phyloP scores from a whole-genome alignment of 2,888 invertebrate species.

The Drosophila yooni region DNA sequence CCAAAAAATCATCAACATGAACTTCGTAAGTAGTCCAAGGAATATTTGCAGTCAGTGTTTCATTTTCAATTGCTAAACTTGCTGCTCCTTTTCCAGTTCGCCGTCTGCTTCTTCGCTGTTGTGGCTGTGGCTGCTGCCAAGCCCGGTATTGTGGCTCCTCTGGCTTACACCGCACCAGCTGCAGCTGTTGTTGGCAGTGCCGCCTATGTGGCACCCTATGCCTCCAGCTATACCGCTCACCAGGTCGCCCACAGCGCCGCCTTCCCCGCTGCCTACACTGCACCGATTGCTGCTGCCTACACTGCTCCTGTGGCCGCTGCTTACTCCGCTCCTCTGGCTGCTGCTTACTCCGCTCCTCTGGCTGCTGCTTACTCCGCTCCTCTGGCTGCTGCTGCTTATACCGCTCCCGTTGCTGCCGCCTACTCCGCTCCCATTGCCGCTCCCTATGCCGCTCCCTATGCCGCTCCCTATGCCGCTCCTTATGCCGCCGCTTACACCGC shows the following conservation, averaged over 20 bases:
- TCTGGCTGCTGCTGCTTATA: slow-evolving; percentile 56
- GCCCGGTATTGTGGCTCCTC: slow-evolving; percentile 72
- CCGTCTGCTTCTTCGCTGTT: slow-evolving; percentile 77
- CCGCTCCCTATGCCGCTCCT: slow-evolving; percentile 39
- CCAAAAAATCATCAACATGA: slow-evolving; percentile 61
- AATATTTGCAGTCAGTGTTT: not conserved
- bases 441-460: slow-evolving; percentile 45
- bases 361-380: slow-evolving; percentile 52
- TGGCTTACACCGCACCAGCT: slow-evolving; percentile 75
- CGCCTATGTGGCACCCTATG: slow-evolving; percentile 82
- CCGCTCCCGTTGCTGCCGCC: slow-evolving; percentile 66
- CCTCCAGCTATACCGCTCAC: slow-evolving; percentile 76
- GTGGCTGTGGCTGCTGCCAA: slow-evolving; percentile 75
- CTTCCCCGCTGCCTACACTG: slow-evolving; percentile 75
- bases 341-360: slow-evolving; percentile 1
- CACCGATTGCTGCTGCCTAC: slow-evolving; percentile 46
- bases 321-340: slow-evolving; percentile 52
- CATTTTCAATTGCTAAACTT: not conserved
- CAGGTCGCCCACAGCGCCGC: slow-evolving; percentile 78
- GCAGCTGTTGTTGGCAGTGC: slow-evolving; percentile 78
- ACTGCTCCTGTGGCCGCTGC: slow-evolving; percentile 55
- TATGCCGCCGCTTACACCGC: slow-evolving; percentile 45
- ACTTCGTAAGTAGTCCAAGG: slow-evolving; percentile 68
- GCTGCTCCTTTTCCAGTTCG: slow-evolving; percentile 50
- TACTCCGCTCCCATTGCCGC: slow-evolving; percentile 57